Base-by-base conservation (phyloP, 2,797 vertebrate genomes). In the Melanotaenia trifasciata region DNA sequence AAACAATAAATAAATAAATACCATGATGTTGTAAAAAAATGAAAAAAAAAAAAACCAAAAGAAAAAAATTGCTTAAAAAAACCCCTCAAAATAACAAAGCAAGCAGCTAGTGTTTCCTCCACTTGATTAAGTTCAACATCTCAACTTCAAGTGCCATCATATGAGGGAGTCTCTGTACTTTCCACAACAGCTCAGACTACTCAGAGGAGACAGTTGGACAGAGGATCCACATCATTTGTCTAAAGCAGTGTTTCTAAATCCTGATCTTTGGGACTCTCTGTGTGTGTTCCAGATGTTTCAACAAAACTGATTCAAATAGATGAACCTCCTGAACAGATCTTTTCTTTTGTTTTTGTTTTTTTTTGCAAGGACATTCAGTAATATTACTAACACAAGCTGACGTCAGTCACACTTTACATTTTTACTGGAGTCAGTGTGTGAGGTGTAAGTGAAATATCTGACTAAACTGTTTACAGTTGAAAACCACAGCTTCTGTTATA, bases 101-200 rank as follows among this genome's bases (percentile, higher is more conserved):
- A 43, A 16, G 40, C 14, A 43, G 14, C 40, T 43, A 4, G 14
- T 6, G 13, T 43, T 43, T 43, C 40, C 40, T 43, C 16, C 35
- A 36, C 35, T 36, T 36, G 33, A 14, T 40, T 40, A 16, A 40
- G 38, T 40, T 14, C 5, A 20, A 7, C 43, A 47, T 18, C 43
- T 47, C 16, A 20, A 5, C 43, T 10, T 1, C 7, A n/a, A 7
- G 43, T n/a, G 43, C 16, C 20, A 81, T 82, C 40, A 50, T 58
- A 78, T 36, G 20, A 56, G 65, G 78, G 64, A 78, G 58, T 45
- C 18, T 11, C 8, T 84, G 78, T 57, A 3, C 28, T 87, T 90
- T 90, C 85, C 85, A 82, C 40, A 57, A 56, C 26, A 35, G 73
- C 66, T 75, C 69, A 57, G 59, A 67, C 54, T 20, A 45, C 57